Base-by-base conservation (phyloP, 2,888 invertebrate species). In the Phrixothrix hirtus region DNA sequence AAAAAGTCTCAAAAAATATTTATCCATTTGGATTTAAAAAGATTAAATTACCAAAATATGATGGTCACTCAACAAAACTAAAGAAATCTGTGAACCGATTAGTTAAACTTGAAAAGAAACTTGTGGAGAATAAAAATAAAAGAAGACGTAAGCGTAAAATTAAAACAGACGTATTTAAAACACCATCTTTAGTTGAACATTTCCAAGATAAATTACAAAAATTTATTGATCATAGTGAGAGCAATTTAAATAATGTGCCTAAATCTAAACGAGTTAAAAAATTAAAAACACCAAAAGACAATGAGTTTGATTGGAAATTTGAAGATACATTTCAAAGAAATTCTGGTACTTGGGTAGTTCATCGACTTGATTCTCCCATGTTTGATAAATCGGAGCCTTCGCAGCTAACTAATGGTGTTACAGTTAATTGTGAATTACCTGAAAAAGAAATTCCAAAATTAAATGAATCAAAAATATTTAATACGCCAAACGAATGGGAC, bases 11-110 rank as follows among this genome's bases (percentile, higher is more conserved):
- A 0, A 69, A 75, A 4, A 85, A 86, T 4, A 74, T 78, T 45
- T 90, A 88, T 73, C 91, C 91, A 0, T 72, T 89, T 7, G 85
- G 83, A 1, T 75, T 85, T 1, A 81, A 82, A 57, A 75, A 77
- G 50, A 71, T 85, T 46, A 73, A 75, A 1, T 65, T 76, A 13
- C 73, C 74, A 2, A 52, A 64, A 35, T 53, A 63, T n/a, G 63
- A 68, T 13, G 60, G 63, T 11, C 55, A 63, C 17, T 65, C 69
- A 21, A 68, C 63, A 4, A 69, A 66, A 38, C 44, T 74, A 7
- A 65, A 65, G 26, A 67, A 67, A 56, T 70, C 74, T 0, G 68
- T 71, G 0, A 73, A 70, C 38, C 49, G 70, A 4, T 51, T 75
- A 16, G 63, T 71, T 0, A 69, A 72, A 54, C 74, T 75, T 54